Percentiles rank a stretch among this genome's conserved stretches.
Evolutionary conservation across 2,113 vertebrate species (phyloP).

Genomic region (Piaya cayana): DNA sequence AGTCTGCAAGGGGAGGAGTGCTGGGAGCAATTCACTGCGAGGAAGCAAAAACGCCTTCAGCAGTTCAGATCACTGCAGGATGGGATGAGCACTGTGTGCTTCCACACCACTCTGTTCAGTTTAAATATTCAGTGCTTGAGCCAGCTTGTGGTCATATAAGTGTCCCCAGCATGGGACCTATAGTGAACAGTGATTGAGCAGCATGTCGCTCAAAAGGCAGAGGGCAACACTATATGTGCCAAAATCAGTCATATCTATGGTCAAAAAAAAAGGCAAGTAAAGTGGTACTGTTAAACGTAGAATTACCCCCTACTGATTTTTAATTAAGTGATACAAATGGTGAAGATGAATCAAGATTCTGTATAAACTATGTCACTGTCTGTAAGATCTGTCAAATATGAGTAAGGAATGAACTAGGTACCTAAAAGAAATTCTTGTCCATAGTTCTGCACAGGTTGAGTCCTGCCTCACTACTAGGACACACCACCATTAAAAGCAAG

Average conservation of each 20-base stretch:
- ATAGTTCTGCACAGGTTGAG: neutral
- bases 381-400: neutral
- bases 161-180: neutral
- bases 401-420: neutral
- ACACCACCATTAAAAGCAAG: neutral
- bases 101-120: neutral
- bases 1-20: neutral
- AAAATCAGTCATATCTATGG: neutral
- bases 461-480: neutral
- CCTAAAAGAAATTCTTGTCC: neutral
- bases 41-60: neutral
- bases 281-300: neutral
- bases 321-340: neutral
- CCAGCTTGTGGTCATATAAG: neutral
- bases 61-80: neutral
- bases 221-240: neutral
- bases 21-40: neutral
- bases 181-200: accelerated
- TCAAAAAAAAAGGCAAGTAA: neutral
- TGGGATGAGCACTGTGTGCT: neutral
- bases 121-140: neutral
- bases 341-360: neutral
- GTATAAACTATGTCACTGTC: neutral
- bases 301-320: neutral
- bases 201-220: neutral